Percentiles rank a stretch among this genome's conserved stretches.
phyloP scores from a whole-genome alignment of 1,140 invertebrate species.

The Eubasilissa regina region DNA sequence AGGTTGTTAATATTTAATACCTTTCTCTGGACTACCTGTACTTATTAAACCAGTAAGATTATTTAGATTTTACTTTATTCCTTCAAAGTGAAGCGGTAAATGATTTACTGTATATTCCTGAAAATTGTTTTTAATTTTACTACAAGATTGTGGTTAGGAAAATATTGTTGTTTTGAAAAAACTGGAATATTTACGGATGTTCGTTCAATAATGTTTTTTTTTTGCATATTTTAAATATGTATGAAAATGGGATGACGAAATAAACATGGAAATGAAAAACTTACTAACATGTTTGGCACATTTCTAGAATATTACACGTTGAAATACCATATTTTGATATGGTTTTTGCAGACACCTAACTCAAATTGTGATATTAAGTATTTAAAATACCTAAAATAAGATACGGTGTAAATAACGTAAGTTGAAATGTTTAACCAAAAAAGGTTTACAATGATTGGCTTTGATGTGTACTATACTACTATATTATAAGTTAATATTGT shows the following conservation, averaged over 20 bases:
- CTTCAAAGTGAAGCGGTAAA: neutral
- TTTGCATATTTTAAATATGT: conserved; percentile 2
- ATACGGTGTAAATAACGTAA: conserved; percentile 31
- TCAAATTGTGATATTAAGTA: conserved; percentile 61
- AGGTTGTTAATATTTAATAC: neutral
- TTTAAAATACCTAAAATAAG: conserved; percentile 51
- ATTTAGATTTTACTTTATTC: conserved; percentile 34
- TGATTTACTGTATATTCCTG: neutral
- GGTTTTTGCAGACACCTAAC: conserved; percentile 52
- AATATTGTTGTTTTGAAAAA: neutral
- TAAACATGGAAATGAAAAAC: neutral
- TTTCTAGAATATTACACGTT: conserved; percentile 27
- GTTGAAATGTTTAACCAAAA: conserved; percentile 16
- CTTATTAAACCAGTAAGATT: conserved; percentile 38
- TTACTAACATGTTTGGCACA: conserved; percentile 16
- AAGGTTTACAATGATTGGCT: conserved; percentile 28
- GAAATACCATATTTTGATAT: conserved; percentile 33
- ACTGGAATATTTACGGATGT: neutral
- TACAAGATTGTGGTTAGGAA: neutral
- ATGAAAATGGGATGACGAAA: neutral
- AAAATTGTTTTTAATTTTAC: neutral
- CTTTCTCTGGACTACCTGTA: conserved; percentile 24
- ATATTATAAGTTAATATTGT: conserved; percentile 21
- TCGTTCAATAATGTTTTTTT: too few species aligned
- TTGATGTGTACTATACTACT: conserved; percentile 28